A percentile compares a stretch with the other conserved stretches of the same genome.
These are phyloP conservation scores for Callimorpha dominula DNA, from an alignment of 2,888 invertebrate species.

Conservation along the genomic window DNA sequence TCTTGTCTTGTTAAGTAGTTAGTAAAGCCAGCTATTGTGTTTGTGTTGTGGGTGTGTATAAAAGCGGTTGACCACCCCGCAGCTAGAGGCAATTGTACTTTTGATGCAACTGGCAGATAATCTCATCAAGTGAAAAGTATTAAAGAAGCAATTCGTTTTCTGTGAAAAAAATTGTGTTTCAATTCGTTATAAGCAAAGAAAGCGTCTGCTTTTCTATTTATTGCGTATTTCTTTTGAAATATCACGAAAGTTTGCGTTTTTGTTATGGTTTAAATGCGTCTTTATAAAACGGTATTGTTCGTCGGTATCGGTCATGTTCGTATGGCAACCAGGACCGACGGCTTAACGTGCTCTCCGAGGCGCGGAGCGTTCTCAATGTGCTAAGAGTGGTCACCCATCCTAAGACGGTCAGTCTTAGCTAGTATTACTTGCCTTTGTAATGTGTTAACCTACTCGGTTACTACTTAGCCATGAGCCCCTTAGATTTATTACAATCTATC, in stretches of 20 bases:
- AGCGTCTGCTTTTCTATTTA: background rate
- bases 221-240: background rate
- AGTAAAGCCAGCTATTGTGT: background rate
- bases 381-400: too few relatives aligned
- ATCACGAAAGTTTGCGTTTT: background rate
- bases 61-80: background rate
- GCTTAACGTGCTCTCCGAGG: too few relatives aligned
- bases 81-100: background rate
- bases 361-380: too few relatives aligned
- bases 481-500: too few relatives aligned
- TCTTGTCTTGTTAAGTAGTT: background rate
- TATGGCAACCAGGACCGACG: too few relatives aligned
- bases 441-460: too few relatives aligned
- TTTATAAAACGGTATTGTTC: background rate
- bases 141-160: background rate
- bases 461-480: too few relatives aligned
- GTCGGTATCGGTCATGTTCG: too few relatives aligned
- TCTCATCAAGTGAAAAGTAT: background rate
- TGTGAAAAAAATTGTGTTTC: background rate
- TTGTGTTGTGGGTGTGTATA: background rate
- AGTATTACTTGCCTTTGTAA: too few relatives aligned
- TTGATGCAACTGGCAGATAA: background rate
- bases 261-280: background rate
- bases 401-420: too few relatives aligned
- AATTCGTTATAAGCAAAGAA: background rate